phyloP scores from a whole-genome alignment of 2,888 invertebrate genomes.

The Acrocera orbiculus region DNA sequence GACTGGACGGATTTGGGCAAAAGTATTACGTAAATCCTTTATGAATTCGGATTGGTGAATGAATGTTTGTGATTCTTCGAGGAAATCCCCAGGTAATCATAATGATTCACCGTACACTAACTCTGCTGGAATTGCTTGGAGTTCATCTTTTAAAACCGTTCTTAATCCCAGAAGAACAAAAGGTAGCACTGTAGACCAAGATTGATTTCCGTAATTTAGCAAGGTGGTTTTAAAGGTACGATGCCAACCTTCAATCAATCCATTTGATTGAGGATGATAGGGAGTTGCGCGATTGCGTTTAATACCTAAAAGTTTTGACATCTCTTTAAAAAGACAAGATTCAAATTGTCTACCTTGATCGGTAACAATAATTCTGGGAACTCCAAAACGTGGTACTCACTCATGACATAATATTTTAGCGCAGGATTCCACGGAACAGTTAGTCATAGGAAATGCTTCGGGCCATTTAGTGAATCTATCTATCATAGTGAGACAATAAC shows the following conservation, averaged over 20 bases:
- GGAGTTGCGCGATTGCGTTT: slow-evolving; percentile 3
- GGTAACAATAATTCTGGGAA: slow-evolving; percentile 5
- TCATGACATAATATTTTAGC: slow-evolving; percentile 5
- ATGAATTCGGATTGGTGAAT: too few relatives aligned
- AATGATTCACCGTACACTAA: too few relatives aligned
- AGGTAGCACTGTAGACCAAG: too few relatives aligned
- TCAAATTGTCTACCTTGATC: slow-evolving; percentile 8
- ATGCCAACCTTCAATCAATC: slow-evolving; percentile 22
- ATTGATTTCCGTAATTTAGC: too few relatives aligned
- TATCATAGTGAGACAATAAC: slow-evolving; percentile 4
- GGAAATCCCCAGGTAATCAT: too few relatives aligned
- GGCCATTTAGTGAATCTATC: slow-evolving; percentile 6
- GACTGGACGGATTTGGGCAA: too few relatives aligned
- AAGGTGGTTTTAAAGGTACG: slow-evolving; percentile 25
- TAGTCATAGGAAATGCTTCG: slow-evolving; percentile 4
- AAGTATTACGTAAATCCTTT: too few relatives aligned
- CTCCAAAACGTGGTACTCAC: slow-evolving; percentile 6
- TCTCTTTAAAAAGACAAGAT: slow-evolving; percentile 1
- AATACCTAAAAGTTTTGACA: slow-evolving; percentile 3
- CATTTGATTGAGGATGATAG: slow-evolving; percentile 8
- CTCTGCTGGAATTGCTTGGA: too few relatives aligned
- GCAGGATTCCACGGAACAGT: slow-evolving; percentile 9
- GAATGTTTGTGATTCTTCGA: too few relatives aligned
- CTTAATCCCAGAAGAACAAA: too few relatives aligned
- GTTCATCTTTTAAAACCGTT: too few relatives aligned